Conservation (phyloP, 2,113 vertebrate species). For the Cercopithecus mona region DNA sequence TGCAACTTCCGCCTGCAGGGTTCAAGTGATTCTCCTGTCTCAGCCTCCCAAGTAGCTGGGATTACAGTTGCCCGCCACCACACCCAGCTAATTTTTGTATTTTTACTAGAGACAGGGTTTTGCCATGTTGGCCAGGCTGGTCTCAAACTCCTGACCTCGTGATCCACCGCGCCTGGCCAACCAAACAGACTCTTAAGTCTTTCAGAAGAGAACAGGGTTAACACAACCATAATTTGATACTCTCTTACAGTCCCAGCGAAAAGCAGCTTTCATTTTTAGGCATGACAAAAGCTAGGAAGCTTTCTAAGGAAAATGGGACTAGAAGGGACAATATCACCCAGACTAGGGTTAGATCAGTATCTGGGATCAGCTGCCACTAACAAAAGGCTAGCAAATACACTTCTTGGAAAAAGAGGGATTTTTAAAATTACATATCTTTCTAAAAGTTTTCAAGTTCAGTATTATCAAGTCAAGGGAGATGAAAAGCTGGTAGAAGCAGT, state of each 20-base stretch:
- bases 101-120: too few species aligned
- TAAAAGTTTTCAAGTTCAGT: background rate
- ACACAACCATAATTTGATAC: background rate
- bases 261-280: background rate
- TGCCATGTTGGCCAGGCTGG: too few species aligned
- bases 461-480: background rate
- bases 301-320: background rate
- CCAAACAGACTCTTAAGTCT: background rate
- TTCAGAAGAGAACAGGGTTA: slow-evolving; percentile 2
- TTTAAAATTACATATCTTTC: background rate
- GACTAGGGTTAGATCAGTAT: background rate
- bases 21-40: too few species aligned
- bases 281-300: background rate
- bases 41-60: too few species aligned
- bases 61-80: too few species aligned
- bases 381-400: background rate
- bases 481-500: background rate
- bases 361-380: background rate
- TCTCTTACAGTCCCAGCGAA: background rate
- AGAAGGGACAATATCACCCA: background rate
- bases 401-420: background rate
- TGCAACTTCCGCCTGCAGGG: too few species aligned
- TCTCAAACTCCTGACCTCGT: too few species aligned
- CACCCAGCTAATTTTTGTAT: too few species aligned
- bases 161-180: too few species aligned